A percentile compares a stretch with the other conserved stretches of the same genome.
phyloP scores from a whole-genome alignment of 2,113 vertebrate species.

The Galeopterus variegatus region DNA sequence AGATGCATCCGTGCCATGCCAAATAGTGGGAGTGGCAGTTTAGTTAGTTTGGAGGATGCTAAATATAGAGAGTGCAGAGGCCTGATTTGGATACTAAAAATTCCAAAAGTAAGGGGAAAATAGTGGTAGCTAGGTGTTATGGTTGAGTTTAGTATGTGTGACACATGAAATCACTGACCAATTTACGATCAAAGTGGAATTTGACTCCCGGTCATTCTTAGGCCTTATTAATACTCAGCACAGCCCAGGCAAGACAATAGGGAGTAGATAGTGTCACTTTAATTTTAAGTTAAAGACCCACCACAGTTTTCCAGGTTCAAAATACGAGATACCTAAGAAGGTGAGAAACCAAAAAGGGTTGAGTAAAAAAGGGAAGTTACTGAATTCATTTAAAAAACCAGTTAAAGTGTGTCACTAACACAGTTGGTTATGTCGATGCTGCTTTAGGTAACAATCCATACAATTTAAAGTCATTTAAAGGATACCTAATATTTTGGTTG shows the following conservation, averaged over 20 bases:
- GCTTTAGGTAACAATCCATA: background rate
- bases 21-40: background rate
- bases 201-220: background rate
- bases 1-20: background rate
- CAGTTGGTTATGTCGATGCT: background rate
- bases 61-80: background rate
- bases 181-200: background rate
- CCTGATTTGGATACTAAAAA: conserved; percentile 6
- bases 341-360: background rate
- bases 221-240: background rate
- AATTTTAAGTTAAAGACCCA: background rate
- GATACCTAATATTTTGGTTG: background rate
- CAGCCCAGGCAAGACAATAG: background rate
- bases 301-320: background rate
- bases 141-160: background rate
- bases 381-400: background rate
- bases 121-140: background rate
- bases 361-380: background rate
- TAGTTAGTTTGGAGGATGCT: background rate
- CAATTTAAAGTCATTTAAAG: background rate
- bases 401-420: background rate
- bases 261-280: background rate
- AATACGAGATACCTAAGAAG: background rate
- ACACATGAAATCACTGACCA: background rate
- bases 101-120: background rate